A percentile compares a stretch with the other conserved stretches of the same genome.
Conservation (phyloP, 2,797 vertebrate species). For the Mycteria americana region DNA sequence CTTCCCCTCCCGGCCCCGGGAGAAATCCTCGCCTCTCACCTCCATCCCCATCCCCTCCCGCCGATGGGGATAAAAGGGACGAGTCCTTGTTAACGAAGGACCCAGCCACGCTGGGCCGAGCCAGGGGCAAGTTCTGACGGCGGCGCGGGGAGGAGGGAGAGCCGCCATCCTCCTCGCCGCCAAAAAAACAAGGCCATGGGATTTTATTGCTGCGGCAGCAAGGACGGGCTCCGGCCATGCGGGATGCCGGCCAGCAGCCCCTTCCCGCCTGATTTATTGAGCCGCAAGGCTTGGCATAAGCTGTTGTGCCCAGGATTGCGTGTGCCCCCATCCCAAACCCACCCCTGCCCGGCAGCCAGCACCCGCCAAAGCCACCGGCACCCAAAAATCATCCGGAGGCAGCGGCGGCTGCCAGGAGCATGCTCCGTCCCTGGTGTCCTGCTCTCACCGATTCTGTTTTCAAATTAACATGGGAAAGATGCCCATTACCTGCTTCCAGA, state of each 20-base stretch:
- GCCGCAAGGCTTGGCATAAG: background rate
- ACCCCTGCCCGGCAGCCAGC: background rate
- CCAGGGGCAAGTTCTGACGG: slow-evolving; percentile 44
- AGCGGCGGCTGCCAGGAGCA: background rate
- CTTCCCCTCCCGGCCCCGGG: slow-evolving; percentile 51
- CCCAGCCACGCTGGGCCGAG: slow-evolving; percentile 22
- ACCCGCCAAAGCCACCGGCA: background rate
- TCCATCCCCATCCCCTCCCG: slow-evolving; percentile 48
- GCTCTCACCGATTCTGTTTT: slow-evolving; percentile 57
- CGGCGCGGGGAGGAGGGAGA: background rate
- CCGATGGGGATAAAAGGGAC: slow-evolving; percentile 47
- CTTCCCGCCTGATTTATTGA: background rate
- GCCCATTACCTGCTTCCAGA: slow-evolving; percentile 72
- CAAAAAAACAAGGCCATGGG: slow-evolving; percentile 27
- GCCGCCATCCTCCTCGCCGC: background rate
- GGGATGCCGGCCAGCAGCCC: background rate
- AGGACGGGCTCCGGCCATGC: background rate
- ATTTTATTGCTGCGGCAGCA: slow-evolving; percentile 40
- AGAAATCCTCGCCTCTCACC: slow-evolving; percentile 55
- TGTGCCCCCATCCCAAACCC: background rate
- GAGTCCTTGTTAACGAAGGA: slow-evolving; percentile 54
- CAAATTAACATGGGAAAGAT: slow-evolving; percentile 72
- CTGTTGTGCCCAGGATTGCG: background rate
- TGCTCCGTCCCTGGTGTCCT: slow-evolving; percentile 16
- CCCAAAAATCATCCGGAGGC: background rate